A percentile compares a stretch with the other conserved stretches of the same genome.
Evolutionary conservation across 2,113 vertebrate species (phyloP).

Genomic region (Gambusia holbrooki): DNA sequence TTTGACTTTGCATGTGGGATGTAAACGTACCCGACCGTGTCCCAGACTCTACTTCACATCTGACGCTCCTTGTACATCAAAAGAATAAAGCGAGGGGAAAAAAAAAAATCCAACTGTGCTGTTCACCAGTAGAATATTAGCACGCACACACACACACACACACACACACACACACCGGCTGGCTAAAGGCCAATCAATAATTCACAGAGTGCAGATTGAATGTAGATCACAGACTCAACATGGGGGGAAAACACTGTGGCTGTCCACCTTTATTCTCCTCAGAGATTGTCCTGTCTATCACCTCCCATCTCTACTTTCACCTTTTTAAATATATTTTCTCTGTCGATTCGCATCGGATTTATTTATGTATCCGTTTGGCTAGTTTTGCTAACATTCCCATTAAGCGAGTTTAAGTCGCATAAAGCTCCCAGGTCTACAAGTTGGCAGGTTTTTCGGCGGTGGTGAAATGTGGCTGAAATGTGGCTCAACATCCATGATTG

Average conservation of each 20-base stretch:
- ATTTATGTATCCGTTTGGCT: not conserved
- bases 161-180: constrained; percentile 22
- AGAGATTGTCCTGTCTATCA: constrained; percentile 17
- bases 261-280: constrained; percentile 32
- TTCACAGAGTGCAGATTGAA: constrained; percentile 72
- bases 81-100: constrained; percentile 6
- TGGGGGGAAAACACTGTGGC: constrained; percentile 39
- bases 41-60: constrained; percentile 12
- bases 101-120: constrained; percentile 47
- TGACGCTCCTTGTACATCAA: constrained; percentile 6
- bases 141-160: constrained; percentile 17
- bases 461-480: not conserved
- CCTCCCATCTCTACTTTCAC: constrained; percentile 4
- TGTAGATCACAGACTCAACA: constrained; percentile 75
- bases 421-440: not conserved
- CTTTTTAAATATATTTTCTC: not conserved
- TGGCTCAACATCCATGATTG: not conserved
- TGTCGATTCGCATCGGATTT: not conserved
- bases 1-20: constrained; percentile 1
- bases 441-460: not conserved
- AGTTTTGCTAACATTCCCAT: no score
- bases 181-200: constrained; percentile 76
- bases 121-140: constrained; percentile 51
- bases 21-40: not conserved
- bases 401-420: not conserved